Evolutionary conservation across 1,140 invertebrate genomes (phyloP), one percentile per base, ranked within the genome.

Genomic region (Apis cerana): DNA sequence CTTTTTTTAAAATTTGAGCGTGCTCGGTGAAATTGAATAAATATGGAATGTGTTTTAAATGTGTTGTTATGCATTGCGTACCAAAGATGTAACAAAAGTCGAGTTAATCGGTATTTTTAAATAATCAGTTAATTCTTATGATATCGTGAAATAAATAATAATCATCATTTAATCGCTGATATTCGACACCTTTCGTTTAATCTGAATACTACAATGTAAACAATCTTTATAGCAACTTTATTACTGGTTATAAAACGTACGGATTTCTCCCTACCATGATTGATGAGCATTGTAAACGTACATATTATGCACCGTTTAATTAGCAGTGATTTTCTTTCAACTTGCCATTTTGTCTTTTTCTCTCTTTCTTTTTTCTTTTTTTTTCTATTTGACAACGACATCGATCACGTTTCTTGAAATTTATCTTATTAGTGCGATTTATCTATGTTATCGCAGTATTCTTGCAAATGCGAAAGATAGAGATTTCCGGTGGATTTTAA

Each of bases 191-290:
- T 82, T 50, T 23, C 23, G 50, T 19, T 43, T 64, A 48, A 71
- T 80, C 54, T 15, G 23, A 72, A 59, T 74, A 83, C 52, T 80
- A 80, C 50, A 72, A 65, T 59, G 62, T 64, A 80, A 79, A 83
- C 56, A 68, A 67, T 54, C 11, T 83, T 83, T 79, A 80, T 62
- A 80, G 76, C 59, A 4, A 3, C 9, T 83, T 67, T 67, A 80
- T 80, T 59, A 27, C 21, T 15, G 68, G 77, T 15, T 67, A 54
- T 83, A 83, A 83, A 83, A 83, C 62, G 23, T 3, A 13, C 21
- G 54, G n/a, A 56, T 69, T 43, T 43, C 33, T 43, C 48, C 1
- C 2, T 52, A 27, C 33, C 48, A 58, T 50, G 65, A 82, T 82
- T 69, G 54, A 43, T 27, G 23, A 77, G 12, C 50, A 56, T 59